Conservation (phyloP, 2,888 invertebrate species). For the Crocallis elinguaria region DNA sequence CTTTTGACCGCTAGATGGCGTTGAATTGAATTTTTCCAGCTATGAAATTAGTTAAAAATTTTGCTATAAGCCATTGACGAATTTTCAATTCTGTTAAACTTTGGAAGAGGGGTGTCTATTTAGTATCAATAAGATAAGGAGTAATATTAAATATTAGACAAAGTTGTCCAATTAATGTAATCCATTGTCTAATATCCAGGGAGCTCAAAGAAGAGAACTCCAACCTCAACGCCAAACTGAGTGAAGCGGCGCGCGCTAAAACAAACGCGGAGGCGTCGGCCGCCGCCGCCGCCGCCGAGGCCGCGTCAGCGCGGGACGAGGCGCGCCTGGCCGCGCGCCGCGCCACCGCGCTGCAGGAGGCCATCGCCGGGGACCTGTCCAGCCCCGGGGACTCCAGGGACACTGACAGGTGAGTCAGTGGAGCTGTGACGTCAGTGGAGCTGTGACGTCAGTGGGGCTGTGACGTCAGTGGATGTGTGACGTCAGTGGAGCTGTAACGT, state of each 20-base stretch:
- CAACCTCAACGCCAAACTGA: constrained; percentile 88
- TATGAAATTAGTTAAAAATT: no score
- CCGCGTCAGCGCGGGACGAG: constrained; percentile 90
- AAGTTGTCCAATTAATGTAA: no score
- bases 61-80: no score
- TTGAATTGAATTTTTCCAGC: no score
- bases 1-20: no score
- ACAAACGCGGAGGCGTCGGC: constrained; percentile 91
- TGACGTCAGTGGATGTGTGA: constrained; percentile 1
- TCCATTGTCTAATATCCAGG: constrained; percentile 55
- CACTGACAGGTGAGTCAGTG: constrained; percentile 63
- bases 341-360: constrained; percentile 96
- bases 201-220: constrained; percentile 93
- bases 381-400: constrained; percentile 86
- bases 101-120: no score
- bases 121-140: no score
- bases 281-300: constrained; percentile 89
- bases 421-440: not conserved
- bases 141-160: no score
- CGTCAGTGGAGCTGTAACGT: not conserved
- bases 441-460: not conserved
- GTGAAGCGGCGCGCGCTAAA: constrained; percentile 89
- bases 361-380: constrained; percentile 94
- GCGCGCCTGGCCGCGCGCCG: constrained; percentile 94
- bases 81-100: no score